phyloP scores from a whole-genome alignment of 2,113 vertebrate species.

The Protobothrops mucrosquamatus region DNA sequence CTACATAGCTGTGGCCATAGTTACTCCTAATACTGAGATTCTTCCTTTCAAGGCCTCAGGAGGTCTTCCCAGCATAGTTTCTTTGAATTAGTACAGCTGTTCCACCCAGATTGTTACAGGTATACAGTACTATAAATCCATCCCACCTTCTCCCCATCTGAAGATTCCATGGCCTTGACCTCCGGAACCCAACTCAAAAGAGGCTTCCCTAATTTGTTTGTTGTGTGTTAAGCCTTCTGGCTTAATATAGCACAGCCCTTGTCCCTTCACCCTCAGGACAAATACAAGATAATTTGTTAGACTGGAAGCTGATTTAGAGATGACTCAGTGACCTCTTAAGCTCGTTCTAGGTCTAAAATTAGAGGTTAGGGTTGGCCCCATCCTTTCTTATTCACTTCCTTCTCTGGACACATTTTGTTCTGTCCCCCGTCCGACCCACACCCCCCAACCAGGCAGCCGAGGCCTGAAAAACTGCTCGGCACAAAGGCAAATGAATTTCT shows the following conservation, averaged over 20 bases:
- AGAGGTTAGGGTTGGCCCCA: constrained; percentile 1
- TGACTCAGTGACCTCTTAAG: neutral
- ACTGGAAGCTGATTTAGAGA: neutral
- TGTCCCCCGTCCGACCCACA: too few species aligned
- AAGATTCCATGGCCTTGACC: neutral
- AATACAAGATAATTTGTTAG: neutral
- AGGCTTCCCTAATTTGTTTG: too few species aligned
- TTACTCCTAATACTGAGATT: neutral
- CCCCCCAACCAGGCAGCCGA: too few species aligned
- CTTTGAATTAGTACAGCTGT: neutral
- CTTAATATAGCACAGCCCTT: neutral
- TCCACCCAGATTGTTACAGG: neutral
- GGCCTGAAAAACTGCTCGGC: too few species aligned
- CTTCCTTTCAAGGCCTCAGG: neutral
- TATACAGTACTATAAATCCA: neutral
- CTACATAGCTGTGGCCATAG: neutral
- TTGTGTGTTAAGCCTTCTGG: neutral
- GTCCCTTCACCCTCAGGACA: neutral
- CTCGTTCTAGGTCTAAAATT: constrained; percentile 10
- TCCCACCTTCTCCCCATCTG: neutral
- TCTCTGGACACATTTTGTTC: too few species aligned
- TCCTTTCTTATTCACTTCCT: neutral
- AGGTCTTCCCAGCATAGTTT: neutral
- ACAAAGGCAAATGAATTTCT: too few species aligned
- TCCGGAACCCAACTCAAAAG: neutral